phyloP scores from a whole-genome alignment of 1,140 invertebrate genomes.

The Tenebrio molitor region DNA sequence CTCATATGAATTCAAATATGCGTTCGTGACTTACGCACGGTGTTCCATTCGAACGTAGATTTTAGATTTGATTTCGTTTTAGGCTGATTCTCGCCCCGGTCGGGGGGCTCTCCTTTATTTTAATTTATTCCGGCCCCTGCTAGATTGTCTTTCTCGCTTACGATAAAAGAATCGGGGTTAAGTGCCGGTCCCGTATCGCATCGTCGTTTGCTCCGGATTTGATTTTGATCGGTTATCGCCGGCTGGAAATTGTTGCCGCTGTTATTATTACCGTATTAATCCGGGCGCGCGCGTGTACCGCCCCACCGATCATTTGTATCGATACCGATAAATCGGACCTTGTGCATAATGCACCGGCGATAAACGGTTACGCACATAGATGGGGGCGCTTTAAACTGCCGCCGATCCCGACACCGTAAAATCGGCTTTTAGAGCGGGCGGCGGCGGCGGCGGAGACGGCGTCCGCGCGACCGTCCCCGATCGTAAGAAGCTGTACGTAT shows the following conservation, averaged over 20 bases:
- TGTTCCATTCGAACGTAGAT: slow-evolving; percentile 36
- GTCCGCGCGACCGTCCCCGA: slow-evolving; percentile 12
- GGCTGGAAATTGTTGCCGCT: slow-evolving; percentile 41
- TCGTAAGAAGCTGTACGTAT: slow-evolving; percentile 17
- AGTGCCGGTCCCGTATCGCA: slow-evolving; percentile 19
- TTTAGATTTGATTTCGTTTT: slow-evolving; percentile 42
- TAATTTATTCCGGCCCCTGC: slow-evolving; percentile 40
- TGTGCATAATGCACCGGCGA: slow-evolving; percentile 42
- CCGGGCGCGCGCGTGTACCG: slow-evolving; percentile 35
- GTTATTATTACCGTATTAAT: slow-evolving; percentile 49
- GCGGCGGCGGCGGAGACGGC: slow-evolving; percentile 3
- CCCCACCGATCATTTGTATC: slow-evolving; percentile 40
- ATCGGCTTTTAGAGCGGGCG: slow-evolving; percentile 16
- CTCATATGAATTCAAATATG: slow-evolving; percentile 55
- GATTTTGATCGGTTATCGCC: slow-evolving; percentile 42
- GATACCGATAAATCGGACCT: slow-evolving; percentile 25
- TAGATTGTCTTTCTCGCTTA: slow-evolving; percentile 36
- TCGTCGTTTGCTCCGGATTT: slow-evolving; percentile 30
- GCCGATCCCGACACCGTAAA: too few species aligned
- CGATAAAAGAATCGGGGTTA: slow-evolving; percentile 39
- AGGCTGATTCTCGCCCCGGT: slow-evolving; percentile 25
- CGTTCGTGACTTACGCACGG: slow-evolving; percentile 54
- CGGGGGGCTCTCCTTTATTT: slow-evolving; percentile 35
- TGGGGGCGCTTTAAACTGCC: neutral
- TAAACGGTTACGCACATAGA: slow-evolving; percentile 41